Conservation (phyloP, 2,113 vertebrate genomes). For the Nycticebus coucang region DNA sequence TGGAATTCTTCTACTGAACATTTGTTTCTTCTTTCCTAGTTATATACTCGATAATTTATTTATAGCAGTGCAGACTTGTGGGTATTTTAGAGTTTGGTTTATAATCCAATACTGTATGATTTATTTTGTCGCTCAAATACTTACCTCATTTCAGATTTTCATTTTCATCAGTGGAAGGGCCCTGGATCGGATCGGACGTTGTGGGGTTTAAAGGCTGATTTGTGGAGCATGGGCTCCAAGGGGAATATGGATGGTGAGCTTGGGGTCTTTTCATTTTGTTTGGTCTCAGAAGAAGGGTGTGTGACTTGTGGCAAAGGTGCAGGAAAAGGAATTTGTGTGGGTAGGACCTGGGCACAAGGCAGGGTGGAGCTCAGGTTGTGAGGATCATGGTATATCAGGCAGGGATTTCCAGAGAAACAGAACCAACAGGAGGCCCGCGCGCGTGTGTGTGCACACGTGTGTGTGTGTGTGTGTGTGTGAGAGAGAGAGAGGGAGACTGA, state of each 20-base stretch:
- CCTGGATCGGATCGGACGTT: background rate
- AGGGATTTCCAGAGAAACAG: background rate
- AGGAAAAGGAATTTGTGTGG: background rate
- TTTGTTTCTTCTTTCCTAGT: background rate
- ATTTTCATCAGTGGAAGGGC: background rate
- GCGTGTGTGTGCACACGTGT: background rate
- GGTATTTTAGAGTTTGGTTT: background rate
- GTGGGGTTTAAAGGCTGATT: background rate
- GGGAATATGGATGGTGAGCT: fast-evolving
- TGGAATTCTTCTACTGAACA: background rate
- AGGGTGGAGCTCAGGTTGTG: background rate
- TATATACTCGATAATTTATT: background rate
- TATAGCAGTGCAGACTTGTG: background rate
- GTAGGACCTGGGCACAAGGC: too few relatives aligned
- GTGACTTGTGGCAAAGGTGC: background rate
- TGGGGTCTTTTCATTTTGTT: background rate
- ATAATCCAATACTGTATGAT: background rate
- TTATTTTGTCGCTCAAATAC: constrained; percentile 23
- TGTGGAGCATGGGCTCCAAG: background rate
- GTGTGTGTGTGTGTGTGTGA: fast-evolving
- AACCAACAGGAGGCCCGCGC: background rate
- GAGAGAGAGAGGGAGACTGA: background rate
- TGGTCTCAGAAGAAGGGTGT: background rate
- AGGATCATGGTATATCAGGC: background rate
- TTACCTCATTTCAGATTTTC: background rate